These are phyloP conservation scores for Cryptotermes secundus DNA, from an alignment of 1,140 invertebrate species.

Conservation along the genomic window DNA sequence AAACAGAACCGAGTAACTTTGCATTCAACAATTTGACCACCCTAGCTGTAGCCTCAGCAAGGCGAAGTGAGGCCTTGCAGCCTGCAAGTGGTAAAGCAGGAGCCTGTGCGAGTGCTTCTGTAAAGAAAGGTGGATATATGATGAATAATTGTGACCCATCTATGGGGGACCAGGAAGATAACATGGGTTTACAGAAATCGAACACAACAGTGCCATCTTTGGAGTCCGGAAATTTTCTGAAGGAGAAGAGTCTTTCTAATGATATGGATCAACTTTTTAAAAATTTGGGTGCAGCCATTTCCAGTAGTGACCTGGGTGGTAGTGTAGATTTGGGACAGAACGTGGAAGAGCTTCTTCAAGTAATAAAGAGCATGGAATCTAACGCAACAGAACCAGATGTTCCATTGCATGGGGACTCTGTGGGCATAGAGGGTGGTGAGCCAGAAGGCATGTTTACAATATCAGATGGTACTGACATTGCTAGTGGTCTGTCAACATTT, in stretches of 20 bases:
- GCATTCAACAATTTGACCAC: slow-evolving; percentile 35
- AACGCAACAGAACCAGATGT: slow-evolving; percentile 27
- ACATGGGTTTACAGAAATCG: slow-evolving; percentile 58
- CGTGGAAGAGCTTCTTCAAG: slow-evolving; percentile 35
- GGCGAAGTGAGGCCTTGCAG: neutral
- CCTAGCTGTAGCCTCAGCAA: slow-evolving; percentile 32
- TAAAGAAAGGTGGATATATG: slow-evolving; percentile 44
- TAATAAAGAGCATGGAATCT: slow-evolving; percentile 34
- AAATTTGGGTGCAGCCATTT: slow-evolving; percentile 34
- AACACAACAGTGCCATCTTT: slow-evolving; percentile 8
- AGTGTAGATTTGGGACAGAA: slow-evolving; percentile 31
- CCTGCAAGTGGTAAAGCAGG: neutral
- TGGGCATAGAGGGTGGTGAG: slow-evolving; percentile 45
- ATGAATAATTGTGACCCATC: slow-evolving; percentile 52
- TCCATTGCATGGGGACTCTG: slow-evolving; percentile 22
- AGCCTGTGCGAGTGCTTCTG: neutral
- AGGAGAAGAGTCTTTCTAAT: slow-evolving; percentile 35
- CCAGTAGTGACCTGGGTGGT: slow-evolving; percentile 23
- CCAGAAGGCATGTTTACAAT: slow-evolving; percentile 59
- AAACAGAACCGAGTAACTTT: slow-evolving; percentile 1
- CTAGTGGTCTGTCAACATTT: slow-evolving; percentile 47
- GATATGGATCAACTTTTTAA: slow-evolving; percentile 36
- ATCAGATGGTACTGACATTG: slow-evolving; percentile 41
- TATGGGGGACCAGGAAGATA: slow-evolving; percentile 65
- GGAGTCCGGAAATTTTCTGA: slow-evolving; percentile 27